Base-by-base conservation (phyloP, 35 echinoderm and acorn worm species). In the Chiridota heheva region DNA sequence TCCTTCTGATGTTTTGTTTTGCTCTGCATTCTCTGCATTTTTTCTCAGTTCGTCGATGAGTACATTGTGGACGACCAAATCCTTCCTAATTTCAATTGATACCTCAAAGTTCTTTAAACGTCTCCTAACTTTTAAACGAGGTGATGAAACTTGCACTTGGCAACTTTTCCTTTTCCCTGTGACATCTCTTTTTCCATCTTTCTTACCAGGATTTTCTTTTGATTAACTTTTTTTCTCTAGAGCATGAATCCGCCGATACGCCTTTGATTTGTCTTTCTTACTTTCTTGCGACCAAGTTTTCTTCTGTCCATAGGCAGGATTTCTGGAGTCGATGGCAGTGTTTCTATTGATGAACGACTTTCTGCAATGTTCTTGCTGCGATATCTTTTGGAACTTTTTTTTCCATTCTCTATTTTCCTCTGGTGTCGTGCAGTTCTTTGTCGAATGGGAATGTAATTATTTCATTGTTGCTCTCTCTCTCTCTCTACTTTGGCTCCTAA, bases 131-230 rank as follows among this genome's bases (percentile, higher is more conserved):
- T 73, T 73, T 42, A 43, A 73, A 2, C 69, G 24, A 20, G 69
- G 69, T 12, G 39, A 42, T 15, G 17, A 13, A 2, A 2, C 37
- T 44, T n/a, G 25, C 47, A 2, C 47, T 43, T 17, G 47, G 69
- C 69, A 73, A 73, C 39, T 73, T 73, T 43, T 73, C 47, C 39
- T n/a, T n/a, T n/a, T n/a, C n/a, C n/a, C n/a, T n/a, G n/a, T n/a
- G n/a, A n/a, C n/a, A n/a, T n/a, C n/a, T 43, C 42, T 42, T 44
- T 40, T 43, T 40, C 36, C 20, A 44, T 44, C 40, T 44, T 37
- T 7, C 17, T n/a, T n/a, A n/a, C n/a, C n/a, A n/a, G n/a, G n/a
- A n/a, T n/a, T n/a, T n/a, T n/a, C n/a, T n/a, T n/a, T 42, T n/a
- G n/a, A n/a, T 3, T 18, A 22, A 44, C 39, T 43, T 17, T 13